Conservation (phyloP, 2,888 invertebrate species). For the Chorisops tibialis region DNA sequence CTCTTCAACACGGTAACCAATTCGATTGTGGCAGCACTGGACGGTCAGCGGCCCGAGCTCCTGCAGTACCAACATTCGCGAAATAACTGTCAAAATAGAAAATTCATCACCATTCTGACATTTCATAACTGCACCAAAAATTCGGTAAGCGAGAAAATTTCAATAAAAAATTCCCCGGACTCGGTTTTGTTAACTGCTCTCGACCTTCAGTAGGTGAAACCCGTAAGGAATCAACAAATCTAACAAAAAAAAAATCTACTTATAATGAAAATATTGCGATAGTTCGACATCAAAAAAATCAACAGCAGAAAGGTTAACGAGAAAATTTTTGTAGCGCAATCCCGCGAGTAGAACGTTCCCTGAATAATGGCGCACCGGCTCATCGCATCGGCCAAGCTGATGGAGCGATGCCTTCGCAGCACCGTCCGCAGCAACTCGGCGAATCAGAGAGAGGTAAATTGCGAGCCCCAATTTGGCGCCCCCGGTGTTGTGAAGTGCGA, state of each 20-base stretch:
- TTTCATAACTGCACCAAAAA: conserved; percentile 22
- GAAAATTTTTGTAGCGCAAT: conserved; percentile 2
- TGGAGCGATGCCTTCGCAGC: conserved; percentile 52
- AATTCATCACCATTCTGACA: neutral
- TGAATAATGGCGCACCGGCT: conserved; percentile 61
- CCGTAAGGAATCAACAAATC: neutral
- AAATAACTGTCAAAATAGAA: neutral
- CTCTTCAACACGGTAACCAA: too few species aligned
- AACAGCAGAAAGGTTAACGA: conserved; percentile 2
- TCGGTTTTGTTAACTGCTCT: neutral
- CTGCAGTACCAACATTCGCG: neutral
- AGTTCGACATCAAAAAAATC: neutral
- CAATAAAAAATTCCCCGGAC: neutral
- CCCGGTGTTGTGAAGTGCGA: neutral
- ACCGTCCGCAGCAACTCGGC: conserved; percentile 36
- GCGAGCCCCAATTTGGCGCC: conserved; percentile 10
- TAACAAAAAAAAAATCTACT: neutral
- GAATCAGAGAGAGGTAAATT: conserved; percentile 47
- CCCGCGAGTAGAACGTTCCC: neutral
- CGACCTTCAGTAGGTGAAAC: neutral
- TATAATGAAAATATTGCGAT: conserved; percentile 21
- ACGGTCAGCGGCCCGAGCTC: too few species aligned
- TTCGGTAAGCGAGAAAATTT: conserved; percentile 16
- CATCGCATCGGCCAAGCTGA: conserved; percentile 56
- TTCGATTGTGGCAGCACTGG: too few species aligned